Percentiles rank a stretch among this genome's conserved stretches.
Conservation (phyloP, 23 tunicate species). For the Styela plicata region DNA sequence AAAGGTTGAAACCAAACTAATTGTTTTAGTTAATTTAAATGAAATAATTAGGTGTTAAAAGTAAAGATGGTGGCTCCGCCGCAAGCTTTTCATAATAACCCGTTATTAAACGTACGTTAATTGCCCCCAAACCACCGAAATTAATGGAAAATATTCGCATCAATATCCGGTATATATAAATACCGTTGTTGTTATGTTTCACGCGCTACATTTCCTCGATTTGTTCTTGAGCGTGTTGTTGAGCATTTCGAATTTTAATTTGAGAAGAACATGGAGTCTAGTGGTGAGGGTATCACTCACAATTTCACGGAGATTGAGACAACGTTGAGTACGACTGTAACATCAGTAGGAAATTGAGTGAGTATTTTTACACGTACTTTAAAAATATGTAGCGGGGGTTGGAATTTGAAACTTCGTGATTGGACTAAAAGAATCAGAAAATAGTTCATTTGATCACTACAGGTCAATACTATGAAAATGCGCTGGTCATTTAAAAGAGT, state of each 20-base stretch:
- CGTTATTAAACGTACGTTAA: background rate
- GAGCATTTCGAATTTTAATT: too few species aligned
- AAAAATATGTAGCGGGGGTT: background rate
- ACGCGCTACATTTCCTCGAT: too few species aligned
- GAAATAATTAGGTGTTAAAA: too few species aligned
- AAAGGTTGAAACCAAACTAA: too few species aligned
- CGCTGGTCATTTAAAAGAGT: too few species aligned
- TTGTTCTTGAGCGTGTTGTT: too few species aligned
- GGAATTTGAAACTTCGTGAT: background rate
- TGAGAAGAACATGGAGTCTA: background rate
- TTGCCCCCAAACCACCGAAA: background rate
- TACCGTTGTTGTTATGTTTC: too few species aligned
- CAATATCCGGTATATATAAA: background rate
- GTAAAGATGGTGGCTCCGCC: too few species aligned
- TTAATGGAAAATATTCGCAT: background rate
- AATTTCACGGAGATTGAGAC: background rate
- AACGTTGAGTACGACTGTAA: background rate
- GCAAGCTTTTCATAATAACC: background rate
- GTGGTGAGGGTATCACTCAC: background rate
- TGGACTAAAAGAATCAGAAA: too few species aligned
- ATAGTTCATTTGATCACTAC: too few species aligned
- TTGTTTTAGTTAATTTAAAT: too few species aligned
- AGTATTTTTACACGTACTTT: background rate
- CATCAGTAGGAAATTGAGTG: background rate
- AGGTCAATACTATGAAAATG: too few species aligned